A percentile compares a stretch with the other conserved stretches of the same genome.
Conservation (phyloP, 2,888 invertebrate genomes). For the Leptopterna dolabrata region DNA sequence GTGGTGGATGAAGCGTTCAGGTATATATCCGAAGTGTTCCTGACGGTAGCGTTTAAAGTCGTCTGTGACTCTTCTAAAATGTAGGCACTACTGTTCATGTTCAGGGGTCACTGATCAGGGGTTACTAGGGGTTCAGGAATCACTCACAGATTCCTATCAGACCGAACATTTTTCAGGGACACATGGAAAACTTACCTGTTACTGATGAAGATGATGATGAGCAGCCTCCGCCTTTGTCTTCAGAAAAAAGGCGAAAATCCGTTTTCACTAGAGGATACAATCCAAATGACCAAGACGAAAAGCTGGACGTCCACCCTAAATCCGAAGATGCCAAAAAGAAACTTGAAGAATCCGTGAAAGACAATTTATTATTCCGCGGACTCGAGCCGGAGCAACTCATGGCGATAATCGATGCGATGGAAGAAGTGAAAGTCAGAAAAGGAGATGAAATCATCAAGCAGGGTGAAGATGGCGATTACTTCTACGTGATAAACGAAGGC, state of each 20-base stretch:
- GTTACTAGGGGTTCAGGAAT: background rate
- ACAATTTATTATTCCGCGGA: conserved; percentile 36
- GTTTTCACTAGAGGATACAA: conserved; percentile 38
- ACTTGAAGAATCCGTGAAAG: conserved; percentile 13
- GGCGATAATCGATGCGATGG: conserved; percentile 97
- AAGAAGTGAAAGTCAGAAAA: conserved; percentile 86
- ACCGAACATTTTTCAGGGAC: background rate
- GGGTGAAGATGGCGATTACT: conserved; percentile 96
- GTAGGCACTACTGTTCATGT: too few relatives aligned
- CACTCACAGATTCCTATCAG: background rate
- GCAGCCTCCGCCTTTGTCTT: background rate
- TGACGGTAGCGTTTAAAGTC: too few relatives aligned
- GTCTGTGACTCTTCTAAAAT: too few relatives aligned
- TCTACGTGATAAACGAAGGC: conserved; percentile 92
- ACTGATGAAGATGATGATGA: background rate
- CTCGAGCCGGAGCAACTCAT: conserved; percentile 71
- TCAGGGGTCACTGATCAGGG: too few relatives aligned
- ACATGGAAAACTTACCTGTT: background rate
- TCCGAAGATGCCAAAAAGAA: conserved; percentile 34
- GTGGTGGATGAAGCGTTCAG: too few relatives aligned
- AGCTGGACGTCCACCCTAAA: conserved; percentile 3
- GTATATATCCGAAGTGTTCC: too few relatives aligned
- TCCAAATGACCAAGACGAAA: conserved; percentile 32
- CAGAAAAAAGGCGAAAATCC: conserved; percentile 22
- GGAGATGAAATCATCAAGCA: conserved; percentile 93